Conservation (phyloP, 2,888 invertebrate species). For the Thalpophila matura region DNA sequence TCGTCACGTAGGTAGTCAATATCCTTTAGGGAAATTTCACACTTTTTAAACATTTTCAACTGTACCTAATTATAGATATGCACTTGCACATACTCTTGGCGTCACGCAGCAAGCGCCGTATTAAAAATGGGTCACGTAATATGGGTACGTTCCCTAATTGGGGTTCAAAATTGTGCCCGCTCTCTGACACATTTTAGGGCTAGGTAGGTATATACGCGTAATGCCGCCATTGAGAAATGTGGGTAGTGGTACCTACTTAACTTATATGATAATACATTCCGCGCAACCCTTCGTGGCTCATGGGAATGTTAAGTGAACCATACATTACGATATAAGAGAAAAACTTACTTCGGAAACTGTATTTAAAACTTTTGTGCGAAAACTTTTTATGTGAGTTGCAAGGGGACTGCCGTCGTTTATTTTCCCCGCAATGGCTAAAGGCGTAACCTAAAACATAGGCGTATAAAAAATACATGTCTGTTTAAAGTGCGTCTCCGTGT, state of each 20-base stretch:
- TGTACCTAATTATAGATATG: neutral
- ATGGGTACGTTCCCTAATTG: too few species aligned
- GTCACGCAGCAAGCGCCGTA: too few species aligned
- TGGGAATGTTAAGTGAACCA: conserved; percentile 5
- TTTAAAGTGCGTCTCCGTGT: neutral
- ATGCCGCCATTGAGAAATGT: conserved; percentile 5
- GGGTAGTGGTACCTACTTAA: neutral
- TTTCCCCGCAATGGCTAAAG: neutral
- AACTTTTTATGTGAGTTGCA: conserved; percentile 22
- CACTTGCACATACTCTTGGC: too few species aligned
- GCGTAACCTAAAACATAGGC: too few species aligned
- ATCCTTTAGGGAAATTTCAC: too few species aligned
- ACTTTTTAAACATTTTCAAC: neutral
- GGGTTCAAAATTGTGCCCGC: too few species aligned
- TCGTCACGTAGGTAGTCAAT: too few species aligned
- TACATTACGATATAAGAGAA: conserved; percentile 24
- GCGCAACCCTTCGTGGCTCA: neutral
- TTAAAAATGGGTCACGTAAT: too few species aligned
- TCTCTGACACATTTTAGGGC: neutral
- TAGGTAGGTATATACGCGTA: too few species aligned
- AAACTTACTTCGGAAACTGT: conserved; percentile 24
- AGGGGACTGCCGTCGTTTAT: neutral
- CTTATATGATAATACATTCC: conserved; percentile 3
- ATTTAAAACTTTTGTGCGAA: conserved; percentile 20
- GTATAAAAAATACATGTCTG: neutral